A percentile compares a stretch with the other conserved stretches of the same genome.
These are phyloP conservation scores for Malaclemys terrapin DNA, from an alignment of 2,113 vertebrate species.

Conservation along the genomic window DNA sequence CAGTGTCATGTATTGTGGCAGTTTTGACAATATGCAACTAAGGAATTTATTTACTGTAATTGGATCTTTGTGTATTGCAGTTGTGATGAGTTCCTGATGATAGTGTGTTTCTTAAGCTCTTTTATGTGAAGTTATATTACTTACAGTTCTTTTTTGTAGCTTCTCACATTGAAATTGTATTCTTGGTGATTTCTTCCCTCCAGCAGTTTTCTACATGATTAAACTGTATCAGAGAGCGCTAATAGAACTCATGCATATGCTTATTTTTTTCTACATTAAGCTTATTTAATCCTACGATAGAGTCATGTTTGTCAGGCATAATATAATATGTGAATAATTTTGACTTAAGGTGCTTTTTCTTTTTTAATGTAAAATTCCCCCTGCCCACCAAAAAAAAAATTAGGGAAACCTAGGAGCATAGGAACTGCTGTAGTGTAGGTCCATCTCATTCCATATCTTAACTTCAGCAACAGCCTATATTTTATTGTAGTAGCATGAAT, in stretches of 20 bases:
- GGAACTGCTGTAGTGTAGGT: background rate
- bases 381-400: background rate
- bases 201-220: conserved; percentile 74
- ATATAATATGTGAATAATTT: conserved; percentile 65
- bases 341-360: conserved; percentile 18
- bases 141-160: conserved; percentile 36
- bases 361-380: background rate
- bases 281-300: conserved; percentile 62
- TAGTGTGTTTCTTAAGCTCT: conserved; percentile 30
- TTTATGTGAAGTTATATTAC: conserved; percentile 40
- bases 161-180: conserved; percentile 50
- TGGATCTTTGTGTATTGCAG: background rate
- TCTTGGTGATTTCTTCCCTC: conserved; percentile 64
- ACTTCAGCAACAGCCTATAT: background rate
- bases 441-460: background rate
- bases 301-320: conserved; percentile 52
- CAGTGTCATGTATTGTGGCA: background rate
- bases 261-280: conserved; percentile 65
- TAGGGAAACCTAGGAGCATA: background rate
- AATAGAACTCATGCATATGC: conserved; percentile 64
- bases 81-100: conserved; percentile 33
- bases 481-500: background rate
- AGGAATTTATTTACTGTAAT: conserved; percentile 18
- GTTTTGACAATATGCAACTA: background rate
- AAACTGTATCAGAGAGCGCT: conserved; percentile 26